These are phyloP conservation scores for Gastrophysa polygoni DNA, from an alignment of 2,888 invertebrate species.

Conservation along the genomic window DNA sequence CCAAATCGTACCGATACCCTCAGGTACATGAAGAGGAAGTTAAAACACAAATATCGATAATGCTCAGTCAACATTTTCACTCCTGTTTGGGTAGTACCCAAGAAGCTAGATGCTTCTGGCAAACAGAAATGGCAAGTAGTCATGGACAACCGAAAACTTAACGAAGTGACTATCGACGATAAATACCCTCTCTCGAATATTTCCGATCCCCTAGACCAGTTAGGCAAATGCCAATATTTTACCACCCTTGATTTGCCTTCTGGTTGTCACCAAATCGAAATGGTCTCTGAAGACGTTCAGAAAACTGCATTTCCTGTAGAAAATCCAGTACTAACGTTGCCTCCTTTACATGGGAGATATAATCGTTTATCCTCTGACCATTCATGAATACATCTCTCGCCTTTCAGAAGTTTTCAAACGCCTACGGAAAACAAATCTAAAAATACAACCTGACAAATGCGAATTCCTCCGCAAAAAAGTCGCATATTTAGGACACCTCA, in stretches of 20 bases:
- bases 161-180: conserved; percentile 4
- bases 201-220: conserved; percentile 4
- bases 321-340: conserved; percentile 19
- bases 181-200: conserved; percentile 9
- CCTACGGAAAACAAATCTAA: conserved; percentile 1
- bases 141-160: conserved; percentile 10
- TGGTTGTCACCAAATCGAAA: conserved; percentile 17
- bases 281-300: background rate
- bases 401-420: conserved; percentile 25
- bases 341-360: conserved; percentile 27
- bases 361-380: conserved; percentile 19
- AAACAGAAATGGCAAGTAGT: conserved; percentile 15
- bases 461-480: background rate
- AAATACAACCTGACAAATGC: background rate
- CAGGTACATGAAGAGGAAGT: conserved; percentile 18
- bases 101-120: conserved; percentile 24
- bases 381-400: conserved; percentile 21
- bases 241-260: conserved; percentile 12
- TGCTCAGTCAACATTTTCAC: conserved; percentile 22
- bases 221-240: conserved; percentile 18
- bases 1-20: conserved; percentile 14
- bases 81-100: conserved; percentile 25
- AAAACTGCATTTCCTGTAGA: conserved; percentile 17
- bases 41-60: conserved; percentile 20
- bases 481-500: background rate